These are phyloP conservation scores for Trachelus stipa DNA, from an alignment of 2,888 invertebrate genomes.

Conservation along the genomic window DNA sequence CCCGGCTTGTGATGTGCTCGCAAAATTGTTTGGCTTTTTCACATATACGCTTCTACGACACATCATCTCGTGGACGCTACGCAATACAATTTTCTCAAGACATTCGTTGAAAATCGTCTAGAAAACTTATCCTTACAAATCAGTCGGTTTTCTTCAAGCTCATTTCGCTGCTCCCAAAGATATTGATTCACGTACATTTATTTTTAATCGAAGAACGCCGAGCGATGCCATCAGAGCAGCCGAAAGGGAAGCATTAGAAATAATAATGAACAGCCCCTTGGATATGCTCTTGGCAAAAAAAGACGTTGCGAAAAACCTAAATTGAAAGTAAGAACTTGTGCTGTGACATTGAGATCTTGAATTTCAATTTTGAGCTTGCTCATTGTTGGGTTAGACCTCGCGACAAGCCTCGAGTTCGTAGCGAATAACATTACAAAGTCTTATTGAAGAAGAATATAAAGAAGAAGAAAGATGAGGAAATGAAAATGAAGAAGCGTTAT, in stretches of 20 bases:
- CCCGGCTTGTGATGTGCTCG: constrained; percentile 1
- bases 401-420: background rate
- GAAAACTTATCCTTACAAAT: constrained; percentile 47
- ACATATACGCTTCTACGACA: background rate
- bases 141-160: constrained; percentile 38
- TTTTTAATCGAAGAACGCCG: background rate
- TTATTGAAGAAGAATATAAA: constrained; percentile 18
- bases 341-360: background rate
- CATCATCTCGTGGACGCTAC: background rate
- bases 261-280: background rate
- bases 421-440: background rate
- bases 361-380: constrained; percentile 13
- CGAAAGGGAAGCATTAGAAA: background rate
- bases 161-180: background rate
- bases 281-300: background rate
- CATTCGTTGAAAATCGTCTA: constrained; percentile 47
- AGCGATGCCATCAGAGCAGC: background rate
- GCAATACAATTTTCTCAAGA: constrained; percentile 21
- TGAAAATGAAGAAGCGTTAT: constrained; percentile 21
- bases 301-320: background rate
- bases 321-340: background rate
- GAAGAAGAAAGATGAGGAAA: constrained; percentile 25
- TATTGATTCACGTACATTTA: background rate
- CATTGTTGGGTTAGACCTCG: constrained; percentile 5
- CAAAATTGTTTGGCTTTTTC: background rate